phyloP scores from a whole-genome alignment of 2,888 invertebrate genomes.

The Mesochorus sp. region DNA sequence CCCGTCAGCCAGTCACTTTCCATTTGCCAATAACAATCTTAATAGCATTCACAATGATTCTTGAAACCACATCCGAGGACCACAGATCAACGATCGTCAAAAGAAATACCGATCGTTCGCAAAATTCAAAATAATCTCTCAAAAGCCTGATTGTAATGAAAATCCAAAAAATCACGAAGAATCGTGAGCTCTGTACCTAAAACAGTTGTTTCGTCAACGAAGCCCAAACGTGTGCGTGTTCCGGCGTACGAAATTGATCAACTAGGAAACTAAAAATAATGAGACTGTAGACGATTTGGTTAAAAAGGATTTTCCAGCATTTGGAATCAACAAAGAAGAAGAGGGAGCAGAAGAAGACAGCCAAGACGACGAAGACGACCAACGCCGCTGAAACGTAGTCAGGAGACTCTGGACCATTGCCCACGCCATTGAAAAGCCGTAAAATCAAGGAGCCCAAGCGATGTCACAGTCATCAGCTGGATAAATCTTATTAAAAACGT shows the following conservation, averaged over 20 bases:
- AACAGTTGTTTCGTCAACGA: conserved; percentile 20
- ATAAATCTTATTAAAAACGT: conserved; percentile 1
- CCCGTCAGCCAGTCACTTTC: conserved; percentile 56
- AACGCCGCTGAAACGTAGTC: neutral
- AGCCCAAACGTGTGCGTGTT: conserved; percentile 29
- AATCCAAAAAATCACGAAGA: conserved; percentile 10
- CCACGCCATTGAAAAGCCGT: conserved; percentile 23
- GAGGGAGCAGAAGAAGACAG: neutral
- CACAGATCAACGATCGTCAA: conserved; percentile 28
- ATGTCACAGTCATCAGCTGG: conserved; percentile 28
- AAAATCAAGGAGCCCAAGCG: conserved; percentile 16
- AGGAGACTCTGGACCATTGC: conserved; percentile 13
- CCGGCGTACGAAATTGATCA: neutral
- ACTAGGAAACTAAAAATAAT: conserved; percentile 3
- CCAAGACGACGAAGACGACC: neutral
- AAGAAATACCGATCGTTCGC: conserved; percentile 32
- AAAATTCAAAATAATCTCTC: conserved; percentile 50
- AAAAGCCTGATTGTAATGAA: conserved; percentile 43
- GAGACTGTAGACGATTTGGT: conserved; percentile 26
- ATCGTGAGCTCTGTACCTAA: conserved; percentile 19
- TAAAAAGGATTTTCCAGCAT: neutral
- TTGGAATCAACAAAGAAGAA: conserved; percentile 18
- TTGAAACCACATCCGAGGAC: conserved; percentile 41
- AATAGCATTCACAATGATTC: conserved; percentile 26
- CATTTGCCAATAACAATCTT: conserved; percentile 19